Base-by-base conservation (phyloP, 2,113 vertebrate genomes). In the Baryphthengus martii region DNA sequence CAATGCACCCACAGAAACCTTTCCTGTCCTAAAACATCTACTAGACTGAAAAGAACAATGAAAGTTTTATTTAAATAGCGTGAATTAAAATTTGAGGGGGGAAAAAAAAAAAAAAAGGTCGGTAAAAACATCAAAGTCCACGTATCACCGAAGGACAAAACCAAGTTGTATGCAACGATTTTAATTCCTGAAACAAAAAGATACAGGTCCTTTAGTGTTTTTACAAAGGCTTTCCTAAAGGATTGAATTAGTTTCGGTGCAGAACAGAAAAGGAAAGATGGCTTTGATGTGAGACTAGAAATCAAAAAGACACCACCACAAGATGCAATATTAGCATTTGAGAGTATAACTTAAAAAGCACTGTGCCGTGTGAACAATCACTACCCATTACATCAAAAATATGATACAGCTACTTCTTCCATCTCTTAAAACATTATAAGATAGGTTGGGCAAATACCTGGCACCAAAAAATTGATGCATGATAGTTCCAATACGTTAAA, bases 381-480 rank as follows among this genome's bases (percentile, higher is more conserved):
- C 89, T 97, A 97, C 87, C 47, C 92, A 85, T 97, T 90, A 96
- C 56, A 95, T 85, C 89, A 97, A 96, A 98, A 96, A 96, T 94
- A 97, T 95, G 92, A 82, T 53, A 98, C 70, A 96, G 82, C 90
- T 97, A 96, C 82, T 89, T 95, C 82, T 96, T 95, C 87, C 89
- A 91, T 94, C 92, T 97, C 97, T 96, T 97, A 95, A 95, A 56
- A 79, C 91, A 95, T 96, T 94, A 92, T 96, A 97, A 95, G 95
- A 95, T 94, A 97, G 96, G 96, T 82, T 89, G 96, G 94, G 95
- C 91, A 96, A 96, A 97, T 97, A 97, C 33, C 84, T 92, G 96
- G 97, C 96, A 98, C 91, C 93, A 96, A 98, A 96, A 97, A 97
- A 97, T 50, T 96, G 97, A 97, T 97, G 96, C 94, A 96, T 95